Conservation (phyloP, 2,113 vertebrate genomes). For the Lophotis ruficrista region DNA sequence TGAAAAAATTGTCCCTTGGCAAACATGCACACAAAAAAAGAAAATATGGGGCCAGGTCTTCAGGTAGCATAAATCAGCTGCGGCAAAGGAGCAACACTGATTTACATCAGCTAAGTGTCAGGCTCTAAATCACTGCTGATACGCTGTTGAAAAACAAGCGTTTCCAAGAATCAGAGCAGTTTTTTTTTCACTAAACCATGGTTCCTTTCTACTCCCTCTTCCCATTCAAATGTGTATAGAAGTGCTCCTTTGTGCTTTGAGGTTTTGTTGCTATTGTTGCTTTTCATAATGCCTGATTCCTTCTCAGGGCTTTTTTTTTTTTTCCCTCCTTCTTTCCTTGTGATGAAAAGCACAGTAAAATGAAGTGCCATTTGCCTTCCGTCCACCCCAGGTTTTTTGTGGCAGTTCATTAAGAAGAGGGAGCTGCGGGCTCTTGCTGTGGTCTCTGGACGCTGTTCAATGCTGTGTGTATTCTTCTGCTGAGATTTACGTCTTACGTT, state of each 20-base stretch:
- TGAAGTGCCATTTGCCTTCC: neutral
- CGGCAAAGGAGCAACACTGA: neutral
- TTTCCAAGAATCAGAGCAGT: slow-evolving; percentile 23
- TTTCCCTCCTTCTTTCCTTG: neutral
- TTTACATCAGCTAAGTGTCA: slow-evolving; percentile 58
- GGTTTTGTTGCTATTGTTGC: slow-evolving; percentile 31
- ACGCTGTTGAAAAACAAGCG: slow-evolving; percentile 11
- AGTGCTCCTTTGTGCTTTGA: slow-evolving; percentile 48
- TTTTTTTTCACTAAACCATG: neutral
- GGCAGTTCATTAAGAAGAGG: slow-evolving; percentile 54
- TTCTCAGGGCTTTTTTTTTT: neutral
- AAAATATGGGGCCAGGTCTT: slow-evolving; percentile 26
- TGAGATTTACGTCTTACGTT: slow-evolving; percentile 57
- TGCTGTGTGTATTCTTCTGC: slow-evolving; percentile 41
- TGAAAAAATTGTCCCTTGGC: neutral
- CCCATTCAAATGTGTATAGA: neutral
- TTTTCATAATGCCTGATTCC: slow-evolving; percentile 1
- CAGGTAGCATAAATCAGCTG: slow-evolving; percentile 52
- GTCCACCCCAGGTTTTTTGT: slow-evolving; percentile 36
- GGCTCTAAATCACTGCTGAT: slow-evolving; percentile 42
- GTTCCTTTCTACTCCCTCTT: neutral
- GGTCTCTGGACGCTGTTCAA: slow-evolving; percentile 54
- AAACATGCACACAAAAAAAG: slow-evolving; percentile 5
- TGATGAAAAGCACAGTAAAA: slow-evolving; percentile 20
- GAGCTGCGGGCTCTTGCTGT: neutral